These are phyloP conservation scores for Deilephila porcellus DNA, from an alignment of 2,888 invertebrate species.

Conservation along the genomic window DNA sequence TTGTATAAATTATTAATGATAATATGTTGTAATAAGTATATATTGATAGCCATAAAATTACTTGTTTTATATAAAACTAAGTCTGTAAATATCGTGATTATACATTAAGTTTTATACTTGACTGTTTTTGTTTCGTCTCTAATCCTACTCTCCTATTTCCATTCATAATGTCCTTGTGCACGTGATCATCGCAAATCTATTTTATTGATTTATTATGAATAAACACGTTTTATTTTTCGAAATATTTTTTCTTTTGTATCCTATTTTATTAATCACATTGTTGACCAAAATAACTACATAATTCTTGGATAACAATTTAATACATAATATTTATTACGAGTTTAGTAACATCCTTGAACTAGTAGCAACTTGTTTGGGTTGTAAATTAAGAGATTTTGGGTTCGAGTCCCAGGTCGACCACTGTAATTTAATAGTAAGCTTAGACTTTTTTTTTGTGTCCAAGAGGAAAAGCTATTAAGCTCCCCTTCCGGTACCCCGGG, in stretches of 20 bases:
- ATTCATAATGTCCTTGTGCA: background rate
- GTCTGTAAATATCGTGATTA: conserved; percentile 84
- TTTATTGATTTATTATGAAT: background rate
- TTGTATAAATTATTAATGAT: conserved; percentile 83
- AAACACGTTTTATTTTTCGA: conserved; percentile 10
- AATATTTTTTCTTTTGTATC: background rate
- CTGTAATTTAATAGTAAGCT: no score
- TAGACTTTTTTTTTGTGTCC: no score
- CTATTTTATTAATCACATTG: no score
- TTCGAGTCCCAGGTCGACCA: no score
- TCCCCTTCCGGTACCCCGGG: no score
- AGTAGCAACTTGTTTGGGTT: no score
- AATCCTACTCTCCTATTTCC: conserved; percentile 22
- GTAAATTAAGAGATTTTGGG: no score
- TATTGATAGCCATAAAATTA: conserved; percentile 83
- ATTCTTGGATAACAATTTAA: no score
- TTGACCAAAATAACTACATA: no score
- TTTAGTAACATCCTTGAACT: no score
- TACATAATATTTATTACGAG: no score
- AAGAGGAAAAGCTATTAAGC: no score
- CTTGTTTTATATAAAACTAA: conserved; percentile 83
- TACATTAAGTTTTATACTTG: conserved; percentile 84
- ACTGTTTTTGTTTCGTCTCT: conserved; percentile 76
- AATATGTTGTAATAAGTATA: conserved; percentile 83
- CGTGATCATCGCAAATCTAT: background rate